Evolutionary conservation across 1,140 invertebrate species (phyloP).

Genomic region (Apis laboriosa): DNA sequence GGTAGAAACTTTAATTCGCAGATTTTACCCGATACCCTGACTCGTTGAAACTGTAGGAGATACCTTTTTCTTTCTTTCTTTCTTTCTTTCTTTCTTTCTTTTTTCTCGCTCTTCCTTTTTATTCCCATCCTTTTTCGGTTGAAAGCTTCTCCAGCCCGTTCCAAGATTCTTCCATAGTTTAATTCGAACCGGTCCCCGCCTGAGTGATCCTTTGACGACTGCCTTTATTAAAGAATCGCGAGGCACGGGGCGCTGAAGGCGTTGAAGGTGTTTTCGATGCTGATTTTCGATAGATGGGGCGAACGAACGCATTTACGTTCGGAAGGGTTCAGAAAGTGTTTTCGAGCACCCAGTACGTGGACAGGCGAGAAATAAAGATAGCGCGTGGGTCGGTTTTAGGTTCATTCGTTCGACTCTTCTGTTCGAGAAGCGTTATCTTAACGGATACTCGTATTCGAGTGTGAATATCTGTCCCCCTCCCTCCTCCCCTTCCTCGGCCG

Average conservation of each 20-base stretch:
- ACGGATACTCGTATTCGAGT: constrained; percentile 61
- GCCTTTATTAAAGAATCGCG: constrained; percentile 2
- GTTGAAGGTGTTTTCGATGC: neutral
- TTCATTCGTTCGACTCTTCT: constrained; percentile 30
- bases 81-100: no score
- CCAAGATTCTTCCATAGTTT: neutral
- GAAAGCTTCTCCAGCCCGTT: neutral
- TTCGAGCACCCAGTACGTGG: constrained; percentile 54
- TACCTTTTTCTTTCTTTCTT: neutral
- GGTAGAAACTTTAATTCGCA: constrained; percentile 36
- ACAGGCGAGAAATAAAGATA: constrained; percentile 58
- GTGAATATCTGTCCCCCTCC: constrained; percentile 52
- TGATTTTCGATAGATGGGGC: neutral
- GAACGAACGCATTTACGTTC: neutral
- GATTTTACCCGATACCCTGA: constrained; percentile 32
- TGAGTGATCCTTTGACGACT: neutral
- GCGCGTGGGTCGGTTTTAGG: constrained; percentile 54
- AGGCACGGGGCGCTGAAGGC: no score
- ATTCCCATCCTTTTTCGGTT: no score
- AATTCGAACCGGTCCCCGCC: neutral
- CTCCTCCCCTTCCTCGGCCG: neutral
- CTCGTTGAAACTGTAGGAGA: constrained; percentile 18
- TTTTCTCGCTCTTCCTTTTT: no score
- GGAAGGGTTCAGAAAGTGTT: constrained; percentile 1
- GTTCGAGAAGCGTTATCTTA: constrained; percentile 62